Evolutionary conservation across 2,888 invertebrate genomes (phyloP).

Genomic region (Drosophila eohydei): DNA sequence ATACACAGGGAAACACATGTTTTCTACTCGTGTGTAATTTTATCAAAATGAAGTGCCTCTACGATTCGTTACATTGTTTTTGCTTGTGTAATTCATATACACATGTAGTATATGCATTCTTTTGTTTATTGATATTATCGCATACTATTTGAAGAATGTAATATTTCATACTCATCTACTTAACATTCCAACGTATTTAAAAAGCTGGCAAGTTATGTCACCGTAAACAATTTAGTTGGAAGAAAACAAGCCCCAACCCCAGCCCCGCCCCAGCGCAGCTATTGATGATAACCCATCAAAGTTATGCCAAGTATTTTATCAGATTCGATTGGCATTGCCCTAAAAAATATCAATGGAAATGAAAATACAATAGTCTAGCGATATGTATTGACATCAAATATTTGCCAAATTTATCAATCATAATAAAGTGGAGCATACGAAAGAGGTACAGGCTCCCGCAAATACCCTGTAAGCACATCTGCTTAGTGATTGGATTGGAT

Average conservation of each 20-base stretch:
- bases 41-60: conserved; percentile 30
- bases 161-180: conserved; percentile 22
- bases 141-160: conserved; percentile 32
- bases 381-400: conserved; percentile 62
- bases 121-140: conserved; percentile 40
- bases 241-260: conserved; percentile 8
- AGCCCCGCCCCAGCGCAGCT: conserved; percentile 10
- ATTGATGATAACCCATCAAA: conserved; percentile 41
- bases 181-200: conserved; percentile 38
- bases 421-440: conserved; percentile 11
- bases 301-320: conserved; percentile 72
- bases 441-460: neutral
- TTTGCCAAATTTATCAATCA: conserved; percentile 47
- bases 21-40: conserved; percentile 1
- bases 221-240: conserved; percentile 43
- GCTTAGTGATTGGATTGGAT: no score
- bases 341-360: conserved; percentile 45
- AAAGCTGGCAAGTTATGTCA: conserved; percentile 40
- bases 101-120: neutral
- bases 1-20: conserved; percentile 3
- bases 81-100: conserved; percentile 15
- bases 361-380: conserved; percentile 18
- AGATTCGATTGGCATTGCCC: conserved; percentile 53
- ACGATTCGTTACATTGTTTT: conserved; percentile 30
- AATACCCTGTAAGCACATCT: conserved; percentile 21